Conservation (phyloP, 2,113 vertebrate genomes). For the Fulmarus glacialis region DNA sequence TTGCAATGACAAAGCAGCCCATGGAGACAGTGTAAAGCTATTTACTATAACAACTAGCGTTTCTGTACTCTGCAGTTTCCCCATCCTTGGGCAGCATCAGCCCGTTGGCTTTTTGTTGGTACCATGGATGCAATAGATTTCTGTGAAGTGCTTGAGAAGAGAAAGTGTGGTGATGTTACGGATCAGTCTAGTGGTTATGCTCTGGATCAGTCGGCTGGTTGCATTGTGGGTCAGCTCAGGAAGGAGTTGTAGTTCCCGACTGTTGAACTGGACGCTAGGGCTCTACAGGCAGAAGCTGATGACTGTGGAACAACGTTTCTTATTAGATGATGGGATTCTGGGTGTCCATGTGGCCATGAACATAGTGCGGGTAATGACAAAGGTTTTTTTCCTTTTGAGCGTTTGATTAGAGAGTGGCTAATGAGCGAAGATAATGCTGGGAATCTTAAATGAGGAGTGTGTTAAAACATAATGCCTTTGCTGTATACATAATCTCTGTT, state of each 20-base stretch:
- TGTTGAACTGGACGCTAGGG: background rate
- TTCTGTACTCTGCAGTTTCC: background rate
- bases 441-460: background rate
- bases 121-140: background rate
- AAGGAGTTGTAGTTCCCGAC: background rate
- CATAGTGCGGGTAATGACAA: rapidly evolving
- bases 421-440: background rate
- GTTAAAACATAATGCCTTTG: background rate
- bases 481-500: background rate
- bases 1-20: background rate
- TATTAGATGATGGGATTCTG: background rate
- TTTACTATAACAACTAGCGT: background rate
- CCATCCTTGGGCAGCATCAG: background rate
- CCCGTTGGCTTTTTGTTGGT: background rate
- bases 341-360: background rate
- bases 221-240: background rate
- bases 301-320: background rate
- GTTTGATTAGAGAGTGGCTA: background rate
- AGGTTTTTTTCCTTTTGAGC: background rate
- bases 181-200: background rate
- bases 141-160: background rate
- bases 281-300: background rate
- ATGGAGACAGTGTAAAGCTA: background rate
- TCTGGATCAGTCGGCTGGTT: background rate
- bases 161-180: background rate